These are phyloP conservation scores for Parnassius orleans DNA, from an alignment of 2,888 invertebrate genomes.

Conservation along the genomic window DNA sequence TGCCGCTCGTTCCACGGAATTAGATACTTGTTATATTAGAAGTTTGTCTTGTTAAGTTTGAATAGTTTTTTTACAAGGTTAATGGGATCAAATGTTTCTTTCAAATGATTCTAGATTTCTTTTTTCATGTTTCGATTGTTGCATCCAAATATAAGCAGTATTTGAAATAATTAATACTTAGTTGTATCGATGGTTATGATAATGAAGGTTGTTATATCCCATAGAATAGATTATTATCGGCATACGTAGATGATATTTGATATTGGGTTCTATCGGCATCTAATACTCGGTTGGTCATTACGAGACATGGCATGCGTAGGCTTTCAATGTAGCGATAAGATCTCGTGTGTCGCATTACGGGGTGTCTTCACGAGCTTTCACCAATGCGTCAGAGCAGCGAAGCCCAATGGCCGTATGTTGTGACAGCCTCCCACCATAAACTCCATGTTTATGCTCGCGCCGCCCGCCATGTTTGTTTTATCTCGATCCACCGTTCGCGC, in stretches of 20 bases:
- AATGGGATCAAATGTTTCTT: constrained; percentile 52
- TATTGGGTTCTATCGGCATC: constrained; percentile 50
- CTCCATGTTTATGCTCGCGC: constrained; percentile 72
- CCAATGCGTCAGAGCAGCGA: constrained; percentile 59
- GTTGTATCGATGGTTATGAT: constrained; percentile 16
- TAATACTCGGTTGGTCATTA: constrained; percentile 44
- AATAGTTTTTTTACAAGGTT: constrained; percentile 63
- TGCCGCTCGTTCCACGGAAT: constrained; percentile 59
- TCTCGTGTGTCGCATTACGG: constrained; percentile 58
- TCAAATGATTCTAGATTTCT: constrained; percentile 32
- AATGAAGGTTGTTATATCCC: constrained; percentile 10
- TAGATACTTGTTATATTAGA: constrained; percentile 70
- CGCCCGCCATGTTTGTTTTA: constrained; percentile 80
- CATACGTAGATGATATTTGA: constrained; percentile 31
- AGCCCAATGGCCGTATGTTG: constrained; percentile 70
- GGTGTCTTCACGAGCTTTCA: constrained; percentile 73
- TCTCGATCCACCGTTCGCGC: constrained; percentile 72
- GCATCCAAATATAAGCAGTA: too few relatives aligned
- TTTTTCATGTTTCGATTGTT: too few relatives aligned
- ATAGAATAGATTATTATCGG: constrained; percentile 16
- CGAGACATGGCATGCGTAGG: constrained; percentile 59
- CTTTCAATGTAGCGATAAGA: constrained; percentile 65
- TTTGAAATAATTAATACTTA: constrained; percentile 1
- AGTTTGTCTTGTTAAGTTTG: constrained; percentile 65
- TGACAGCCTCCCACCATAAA: constrained; percentile 81